Evolutionary conservation across 2,888 invertebrate species (phyloP), one percentile per base, ranked within the genome.

Genomic region (Synergus umbraculus): DNA sequence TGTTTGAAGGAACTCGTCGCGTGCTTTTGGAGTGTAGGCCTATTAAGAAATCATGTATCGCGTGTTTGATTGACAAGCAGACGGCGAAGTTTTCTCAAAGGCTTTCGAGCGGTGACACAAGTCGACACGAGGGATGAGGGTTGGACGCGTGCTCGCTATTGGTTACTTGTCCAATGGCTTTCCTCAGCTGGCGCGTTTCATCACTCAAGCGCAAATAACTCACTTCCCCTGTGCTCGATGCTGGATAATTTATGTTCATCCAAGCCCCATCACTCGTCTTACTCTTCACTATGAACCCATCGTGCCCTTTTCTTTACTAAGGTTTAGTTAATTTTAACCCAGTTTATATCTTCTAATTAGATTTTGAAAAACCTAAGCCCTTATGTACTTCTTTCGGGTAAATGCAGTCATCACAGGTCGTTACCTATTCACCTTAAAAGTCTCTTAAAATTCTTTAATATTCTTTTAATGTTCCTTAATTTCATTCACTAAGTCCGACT

Each of bases 131-230:
- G 82, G 83, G 83, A 82, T 58, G 83, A 79, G 77, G 77, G 85
- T 84, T 82, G 84, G 85, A 83, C 83, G 83, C 84, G 82, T 82
- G 85, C 85, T 83, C 81, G 81, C 84, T 79, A 81, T 81, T 83
- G 83, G 82, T 84, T 88, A 84, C 88, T 88, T 87, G 86, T 83
- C 85, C 87, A 83, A 86, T 86, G 87, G 86, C 88, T 89, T 89
- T 89, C 87, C 88, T 89, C 91, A 92, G 91, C 91, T 91, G 92
- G 90, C 90, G 88, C 91, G 90, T 90, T 91, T 91, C 91, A 90
- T 92, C 92, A 92, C 90, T 91, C 91, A 90, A 90, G 89, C 92
- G 90, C 90, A 91, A 92, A 92, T 92, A 92, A 92, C 92, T 92
- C 91, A 91, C 89, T 90, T 91, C 90, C 88, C 88, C 89, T 87